Percentiles rank a stretch among this genome's conserved stretches.
Conservation (phyloP, 1,140 invertebrate species). For the Drosophila sturtevanti region DNA sequence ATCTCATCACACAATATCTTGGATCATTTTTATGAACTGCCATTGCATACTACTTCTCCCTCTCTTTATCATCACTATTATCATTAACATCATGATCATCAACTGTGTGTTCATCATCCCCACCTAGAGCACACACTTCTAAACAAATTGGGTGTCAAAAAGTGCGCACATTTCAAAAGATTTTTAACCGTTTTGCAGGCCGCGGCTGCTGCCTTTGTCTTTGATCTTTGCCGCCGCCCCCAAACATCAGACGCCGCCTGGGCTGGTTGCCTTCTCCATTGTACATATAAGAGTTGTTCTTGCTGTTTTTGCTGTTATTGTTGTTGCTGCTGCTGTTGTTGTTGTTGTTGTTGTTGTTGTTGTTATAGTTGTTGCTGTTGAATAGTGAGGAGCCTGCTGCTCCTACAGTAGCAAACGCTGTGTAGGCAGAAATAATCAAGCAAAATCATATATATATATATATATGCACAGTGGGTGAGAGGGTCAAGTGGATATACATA, state of each 20-base stretch:
- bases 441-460: slow-evolving; percentile 11
- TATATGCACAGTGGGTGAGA: slow-evolving; percentile 43
- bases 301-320: slow-evolving; percentile 61
- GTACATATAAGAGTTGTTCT: slow-evolving; percentile 27
- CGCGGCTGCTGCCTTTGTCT: slow-evolving; percentile 42
- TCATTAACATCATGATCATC: too few species aligned
- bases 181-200: slow-evolving; percentile 79
- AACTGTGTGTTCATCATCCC: neutral
- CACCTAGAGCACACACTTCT: slow-evolving; percentile 61
- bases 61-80: neutral
- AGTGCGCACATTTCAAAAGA: slow-evolving; percentile 82
- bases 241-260: slow-evolving; percentile 57
- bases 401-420: slow-evolving; percentile 6
- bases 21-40: slow-evolving; percentile 63
- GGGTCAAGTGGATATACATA: neutral
- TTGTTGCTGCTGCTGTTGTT: slow-evolving; percentile 42
- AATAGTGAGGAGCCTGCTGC: slow-evolving; percentile 47
- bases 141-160: slow-evolving; percentile 82
- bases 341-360: slow-evolving; percentile 45
- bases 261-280: slow-evolving; percentile 27
- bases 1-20: slow-evolving; percentile 24
- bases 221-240: slow-evolving; percentile 66
- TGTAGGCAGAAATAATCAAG: slow-evolving; percentile 27
- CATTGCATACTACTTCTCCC: slow-evolving; percentile 7
- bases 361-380: slow-evolving; percentile 51